Percentiles rank a stretch among this genome's conserved stretches.
Evolutionary conservation across 2,888 invertebrate species (phyloP).

Genomic region (Dynastes grantii): DNA sequence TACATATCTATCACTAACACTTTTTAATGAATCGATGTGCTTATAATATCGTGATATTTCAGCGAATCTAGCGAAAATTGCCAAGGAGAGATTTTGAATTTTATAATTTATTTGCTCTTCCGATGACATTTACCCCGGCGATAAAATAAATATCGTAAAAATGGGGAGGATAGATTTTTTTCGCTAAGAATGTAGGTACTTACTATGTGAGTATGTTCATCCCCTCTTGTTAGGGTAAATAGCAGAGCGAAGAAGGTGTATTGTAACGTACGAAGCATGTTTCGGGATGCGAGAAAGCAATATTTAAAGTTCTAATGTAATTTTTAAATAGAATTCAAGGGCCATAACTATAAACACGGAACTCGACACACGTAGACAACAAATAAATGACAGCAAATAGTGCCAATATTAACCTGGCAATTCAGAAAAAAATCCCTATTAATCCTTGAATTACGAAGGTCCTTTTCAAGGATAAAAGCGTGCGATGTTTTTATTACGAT

Average conservation of each 20-base stretch:
- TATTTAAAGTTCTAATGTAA: slow-evolving; percentile 21
- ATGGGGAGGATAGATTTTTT: slow-evolving; percentile 13
- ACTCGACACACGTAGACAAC: slow-evolving; percentile 61
- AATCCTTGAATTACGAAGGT: neutral
- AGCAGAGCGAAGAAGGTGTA: slow-evolving; percentile 33
- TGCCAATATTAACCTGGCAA: slow-evolving; percentile 46
- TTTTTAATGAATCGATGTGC: no score
- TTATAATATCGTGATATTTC: no score
- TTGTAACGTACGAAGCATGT: slow-evolving; percentile 65
- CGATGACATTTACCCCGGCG: slow-evolving; percentile 11
- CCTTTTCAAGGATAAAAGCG: no score
- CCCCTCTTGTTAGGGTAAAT: slow-evolving; percentile 70
- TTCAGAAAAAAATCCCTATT: slow-evolving; percentile 8
- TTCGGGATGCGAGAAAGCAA: slow-evolving; percentile 25
- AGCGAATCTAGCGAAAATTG: neutral
- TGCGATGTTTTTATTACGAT: no score
- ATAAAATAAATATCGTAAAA: slow-evolving; percentile 11
- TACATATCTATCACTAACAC: no score
- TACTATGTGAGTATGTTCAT: slow-evolving; percentile 87
- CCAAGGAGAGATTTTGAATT: neutral
- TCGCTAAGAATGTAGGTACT: slow-evolving; percentile 68
- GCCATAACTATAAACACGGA: slow-evolving; percentile 46
- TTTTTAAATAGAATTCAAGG: slow-evolving; percentile 27
- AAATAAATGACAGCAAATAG: slow-evolving; percentile 50
- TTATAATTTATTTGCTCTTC: neutral